A percentile compares a stretch with the other conserved stretches of the same genome.
Conservation (phyloP, 2,797 vertebrate genomes). For the Chrosomus eos region DNA sequence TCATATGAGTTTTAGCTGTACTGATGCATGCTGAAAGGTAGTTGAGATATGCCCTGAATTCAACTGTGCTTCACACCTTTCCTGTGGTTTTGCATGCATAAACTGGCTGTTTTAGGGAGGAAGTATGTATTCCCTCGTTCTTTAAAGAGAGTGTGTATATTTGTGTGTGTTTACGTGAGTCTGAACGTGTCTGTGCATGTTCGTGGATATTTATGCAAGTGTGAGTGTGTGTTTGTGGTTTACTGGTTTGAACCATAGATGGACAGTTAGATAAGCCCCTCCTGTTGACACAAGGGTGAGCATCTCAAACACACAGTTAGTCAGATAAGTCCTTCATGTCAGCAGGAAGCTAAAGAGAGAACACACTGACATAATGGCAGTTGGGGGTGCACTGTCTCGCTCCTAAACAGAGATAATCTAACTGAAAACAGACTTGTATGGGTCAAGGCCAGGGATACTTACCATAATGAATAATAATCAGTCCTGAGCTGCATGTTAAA, state of each 20-base stretch:
- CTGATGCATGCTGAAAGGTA: neutral
- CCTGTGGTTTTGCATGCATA: conserved; percentile 45
- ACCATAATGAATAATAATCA: conserved; percentile 33
- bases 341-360: conserved; percentile 56
- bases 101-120: conserved; percentile 7
- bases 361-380: conserved; percentile 31
- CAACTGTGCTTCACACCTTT: neutral
- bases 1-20: neutral
- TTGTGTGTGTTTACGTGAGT: conserved; percentile 20
- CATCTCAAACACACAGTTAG: conserved; percentile 58
- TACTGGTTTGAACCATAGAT: conserved; percentile 59
- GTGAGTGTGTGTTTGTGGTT: conserved; percentile 48
- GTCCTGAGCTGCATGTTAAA: neutral
- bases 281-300: conserved; percentile 53
- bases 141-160: conserved; percentile 12
- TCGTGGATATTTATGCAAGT: conserved; percentile 38
- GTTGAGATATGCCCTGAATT: neutral
- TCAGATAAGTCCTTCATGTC: conserved; percentile 59
- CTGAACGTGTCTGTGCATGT: conserved; percentile 32
- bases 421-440: conserved; percentile 37
- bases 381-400: conserved; percentile 33
- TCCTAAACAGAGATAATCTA: conserved; percentile 52
- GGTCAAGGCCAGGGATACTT: conserved; percentile 35
- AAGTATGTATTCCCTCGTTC: conserved; percentile 39
- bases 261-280: conserved; percentile 61